Conservation (phyloP, 1,140 invertebrate genomes). For the Ylistrum balloti region DNA sequence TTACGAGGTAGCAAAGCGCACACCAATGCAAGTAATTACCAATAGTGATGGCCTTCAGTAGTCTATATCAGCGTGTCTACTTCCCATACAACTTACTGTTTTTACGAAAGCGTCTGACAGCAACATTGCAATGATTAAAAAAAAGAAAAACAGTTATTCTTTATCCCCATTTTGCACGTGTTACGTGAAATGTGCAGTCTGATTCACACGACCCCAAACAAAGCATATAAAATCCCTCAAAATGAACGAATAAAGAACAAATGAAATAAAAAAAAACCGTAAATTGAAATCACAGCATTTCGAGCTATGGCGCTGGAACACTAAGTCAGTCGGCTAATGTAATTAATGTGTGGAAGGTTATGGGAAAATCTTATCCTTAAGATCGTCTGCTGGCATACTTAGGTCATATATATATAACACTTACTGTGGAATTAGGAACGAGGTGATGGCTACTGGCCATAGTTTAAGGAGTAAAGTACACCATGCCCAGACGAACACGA, state of each 20-base stretch:
- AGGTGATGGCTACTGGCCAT: background rate
- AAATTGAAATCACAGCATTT: slow-evolving; percentile 11
- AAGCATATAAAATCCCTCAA: background rate
- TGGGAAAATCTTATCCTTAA: background rate
- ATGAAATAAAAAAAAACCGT: background rate
- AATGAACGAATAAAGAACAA: background rate
- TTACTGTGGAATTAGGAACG: background rate
- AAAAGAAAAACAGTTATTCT: background rate
- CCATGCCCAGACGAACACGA: background rate
- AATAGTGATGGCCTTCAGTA: background rate
- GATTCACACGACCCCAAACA: slow-evolving; percentile 24
- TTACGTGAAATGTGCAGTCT: background rate
- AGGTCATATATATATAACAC: background rate
- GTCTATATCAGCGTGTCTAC: background rate
- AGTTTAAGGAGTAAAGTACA: background rate
- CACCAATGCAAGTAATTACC: slow-evolving; percentile 32
- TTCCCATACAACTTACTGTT: background rate
- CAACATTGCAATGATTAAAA: background rate
- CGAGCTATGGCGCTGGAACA: background rate
- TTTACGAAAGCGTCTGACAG: background rate
- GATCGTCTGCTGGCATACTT: background rate
- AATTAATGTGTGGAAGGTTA: background rate
- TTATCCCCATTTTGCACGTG: background rate
- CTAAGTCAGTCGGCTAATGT: background rate
- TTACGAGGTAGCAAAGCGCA: slow-evolving; percentile 25